Base-by-base conservation (phyloP, 2,113 vertebrate species). In the Hippocampus mohnikei region DNA sequence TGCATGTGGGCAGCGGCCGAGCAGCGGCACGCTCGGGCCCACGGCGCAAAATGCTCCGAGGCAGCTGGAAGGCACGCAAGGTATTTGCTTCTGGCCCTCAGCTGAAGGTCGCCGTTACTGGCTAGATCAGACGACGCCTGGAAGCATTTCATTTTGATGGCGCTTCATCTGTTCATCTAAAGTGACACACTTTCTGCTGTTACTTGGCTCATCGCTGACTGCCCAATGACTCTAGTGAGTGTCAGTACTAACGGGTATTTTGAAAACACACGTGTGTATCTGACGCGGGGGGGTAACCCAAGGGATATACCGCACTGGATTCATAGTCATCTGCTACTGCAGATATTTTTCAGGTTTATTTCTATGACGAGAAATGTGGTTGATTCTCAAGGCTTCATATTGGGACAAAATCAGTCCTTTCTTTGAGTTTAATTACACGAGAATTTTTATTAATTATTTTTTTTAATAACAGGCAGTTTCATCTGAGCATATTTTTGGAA, bases 101-200 rank as follows among this genome's bases (percentile, higher is more conserved):
- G 27, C 68, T 67, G 70, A 70, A 82, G 76, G 78, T 82, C 80
- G 85, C 83, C 77, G 73, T 82, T 82, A 81, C 67, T 79, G 72
- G 72, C 80, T 46, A 61, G 72, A 33, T 59, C 75, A 60, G 64
- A 83, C 53, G 71, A 66, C 50, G 73, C 55, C 81, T 77, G 66
- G 52, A 58, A 82, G 71, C 18, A 0, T 52, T 73, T 73, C 72
- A 72, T 23, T 73, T 77, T 71, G 75, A 73, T 40, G 16, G 46
- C 13, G 37, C 64, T 27, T 55, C 52, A 23, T 55, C 52, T 55
- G 20, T 55, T 55, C 21, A 23, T 50, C 20, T 23, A n/a, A 71
- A 79, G 70, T 79, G 81, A 82, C 79, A 78, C 78, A 46, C 62
- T 84, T 83, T 71, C 68, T 67, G 71, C 21, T 75, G 83, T 86